Evolutionary conservation across 2,113 vertebrate genomes (phyloP).

Genomic region (Psettodes erumei): DNA sequence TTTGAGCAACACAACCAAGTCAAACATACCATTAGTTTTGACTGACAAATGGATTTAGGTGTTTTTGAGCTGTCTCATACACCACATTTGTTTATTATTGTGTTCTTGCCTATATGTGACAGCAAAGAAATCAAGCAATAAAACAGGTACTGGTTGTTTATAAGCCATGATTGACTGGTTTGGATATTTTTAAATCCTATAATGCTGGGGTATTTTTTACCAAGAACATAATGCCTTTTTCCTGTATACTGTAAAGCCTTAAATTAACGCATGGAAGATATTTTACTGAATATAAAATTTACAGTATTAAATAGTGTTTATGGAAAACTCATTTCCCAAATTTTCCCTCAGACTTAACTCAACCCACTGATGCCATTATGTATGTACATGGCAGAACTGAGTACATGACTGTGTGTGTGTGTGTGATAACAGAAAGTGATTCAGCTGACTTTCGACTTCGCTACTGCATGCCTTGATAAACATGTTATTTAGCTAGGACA

Average conservation of each 20-base stretch:
- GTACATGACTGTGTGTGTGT: background rate
- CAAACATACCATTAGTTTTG: background rate
- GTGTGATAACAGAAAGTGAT: background rate
- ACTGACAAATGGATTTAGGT: background rate
- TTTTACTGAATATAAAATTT: background rate
- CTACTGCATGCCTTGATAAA: slow-evolving; percentile 15
- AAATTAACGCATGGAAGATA: background rate
- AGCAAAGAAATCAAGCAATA: background rate
- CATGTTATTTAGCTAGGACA: slow-evolving; percentile 2
- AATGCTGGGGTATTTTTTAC: no score
- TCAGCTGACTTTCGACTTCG: background rate
- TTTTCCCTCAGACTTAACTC: background rate
- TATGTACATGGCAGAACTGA: background rate
- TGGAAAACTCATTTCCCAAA: background rate
- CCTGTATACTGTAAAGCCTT: background rate
- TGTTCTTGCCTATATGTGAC: background rate
- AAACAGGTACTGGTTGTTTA: background rate
- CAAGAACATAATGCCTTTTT: background rate
- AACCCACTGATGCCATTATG: background rate
- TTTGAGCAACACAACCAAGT: background rate
- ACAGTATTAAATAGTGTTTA: background rate
- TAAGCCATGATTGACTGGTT: background rate
- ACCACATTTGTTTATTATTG: background rate
- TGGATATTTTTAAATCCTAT: no score
- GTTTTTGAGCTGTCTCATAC: background rate